Base-by-base conservation (phyloP, 2,113 vertebrate species). In the Phainopepla nitens region DNA sequence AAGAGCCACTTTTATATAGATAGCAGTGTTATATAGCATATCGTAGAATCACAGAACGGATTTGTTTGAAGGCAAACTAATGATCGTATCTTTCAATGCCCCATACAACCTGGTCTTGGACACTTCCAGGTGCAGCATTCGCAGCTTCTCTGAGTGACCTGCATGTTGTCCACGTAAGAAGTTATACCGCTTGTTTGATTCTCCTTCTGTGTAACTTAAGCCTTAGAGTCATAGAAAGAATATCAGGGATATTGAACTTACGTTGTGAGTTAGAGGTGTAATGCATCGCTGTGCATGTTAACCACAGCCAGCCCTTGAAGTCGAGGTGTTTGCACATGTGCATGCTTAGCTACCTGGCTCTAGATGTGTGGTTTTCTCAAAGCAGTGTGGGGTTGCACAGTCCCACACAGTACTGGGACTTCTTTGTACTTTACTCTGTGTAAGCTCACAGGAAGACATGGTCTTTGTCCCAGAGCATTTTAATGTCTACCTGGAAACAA, bases 401-500 rank as follows among this genome's bases (percentile, higher is more conserved):
- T 23, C 31, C 70, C 4, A 1, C 11, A 53, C 0, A 0, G 36
- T 31, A 42, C 62, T 69, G 78, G 39, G 21, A 15, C 53, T 77
- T 87, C 71, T 94, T 91, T 91, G 60, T 91, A 35, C 49, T 82
- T 85, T 50, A 85, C 29, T 47, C 24, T 27, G 16, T 45, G 19
- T 65, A 80, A 65, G 33, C 71, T 94, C 84, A 95, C 96, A 96
- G 96, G 95, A 97, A 97, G 89, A 79, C 78, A 72, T 42, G 25
- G 78, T 93, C 78, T 93, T 95, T 97, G 89, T 96, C 90, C 71
- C 71, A 80, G 21, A 80, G 82, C 41, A 36, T 80, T 92, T 94
- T 89, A 89, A 94, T 89, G 70, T 93, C 95, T 49, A 84, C 57
- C 29, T 91, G 65, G 73, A 91, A 96, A 96, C 91, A 97, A 96